Conservation (phyloP, 2,113 vertebrate species). For the Capreolus pygargus region DNA sequence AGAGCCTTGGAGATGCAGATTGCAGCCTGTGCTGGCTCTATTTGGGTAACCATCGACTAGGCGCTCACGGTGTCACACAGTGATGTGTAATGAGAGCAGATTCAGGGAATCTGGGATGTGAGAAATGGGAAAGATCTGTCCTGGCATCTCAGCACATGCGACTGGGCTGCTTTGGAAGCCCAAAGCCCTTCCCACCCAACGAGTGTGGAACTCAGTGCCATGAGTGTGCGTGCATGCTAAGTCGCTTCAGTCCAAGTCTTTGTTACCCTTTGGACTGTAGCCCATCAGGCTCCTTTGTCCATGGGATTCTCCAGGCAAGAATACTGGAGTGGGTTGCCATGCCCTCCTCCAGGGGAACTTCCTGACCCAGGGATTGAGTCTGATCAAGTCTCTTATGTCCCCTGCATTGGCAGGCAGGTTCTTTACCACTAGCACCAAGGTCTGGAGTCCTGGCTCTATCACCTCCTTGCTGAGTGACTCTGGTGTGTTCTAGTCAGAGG, state of each 20-base stretch:
- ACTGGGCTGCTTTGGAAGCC: neutral
- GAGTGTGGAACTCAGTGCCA: neutral
- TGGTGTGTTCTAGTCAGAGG: neutral
- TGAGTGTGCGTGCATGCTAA: neutral
- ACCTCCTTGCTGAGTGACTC: neutral
- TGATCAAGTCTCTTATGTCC: neutral
- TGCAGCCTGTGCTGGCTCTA: neutral
- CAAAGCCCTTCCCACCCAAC: neutral
- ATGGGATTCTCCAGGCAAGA: neutral
- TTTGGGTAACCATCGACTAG: neutral
- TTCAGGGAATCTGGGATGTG: neutral
- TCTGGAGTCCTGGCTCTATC: neutral
- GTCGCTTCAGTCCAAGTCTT: neutral
- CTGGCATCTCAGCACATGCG: neutral
- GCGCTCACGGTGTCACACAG: neutral
- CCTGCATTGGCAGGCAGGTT: neutral
- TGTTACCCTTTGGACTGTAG: neutral
- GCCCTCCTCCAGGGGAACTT: neutral
- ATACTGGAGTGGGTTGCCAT: neutral
- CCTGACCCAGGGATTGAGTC: neutral
- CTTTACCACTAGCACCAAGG: neutral
- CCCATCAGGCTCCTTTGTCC: neutral
- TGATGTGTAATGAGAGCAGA: neutral
- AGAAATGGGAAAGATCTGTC: neutral
- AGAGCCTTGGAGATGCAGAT: neutral